A percentile compares a stretch with the other conserved stretches of the same genome.
Evolutionary conservation across 2,113 vertebrate genomes (phyloP).

Genomic region (Poeciliopsis retropinna): DNA sequence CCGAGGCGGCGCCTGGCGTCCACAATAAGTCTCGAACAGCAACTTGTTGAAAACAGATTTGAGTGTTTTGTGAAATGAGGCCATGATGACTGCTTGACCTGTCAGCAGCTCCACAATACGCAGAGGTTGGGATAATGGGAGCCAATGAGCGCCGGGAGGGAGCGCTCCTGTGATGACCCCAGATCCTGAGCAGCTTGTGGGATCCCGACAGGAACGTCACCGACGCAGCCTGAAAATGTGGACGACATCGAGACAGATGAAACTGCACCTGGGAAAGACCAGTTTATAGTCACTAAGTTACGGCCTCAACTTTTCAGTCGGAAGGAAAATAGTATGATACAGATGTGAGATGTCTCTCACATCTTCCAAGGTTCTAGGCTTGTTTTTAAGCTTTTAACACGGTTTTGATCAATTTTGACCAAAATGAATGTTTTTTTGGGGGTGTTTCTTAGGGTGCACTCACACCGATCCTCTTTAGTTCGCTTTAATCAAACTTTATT

Average conservation of each 20-base stretch:
- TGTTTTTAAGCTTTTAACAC: neutral
- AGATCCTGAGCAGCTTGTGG: constrained; percentile 47
- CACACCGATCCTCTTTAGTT: too few relatives aligned
- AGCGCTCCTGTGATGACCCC: constrained; percentile 15
- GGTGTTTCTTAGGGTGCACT: neutral
- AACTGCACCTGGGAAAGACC: neutral
- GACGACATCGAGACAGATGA: constrained; percentile 6
- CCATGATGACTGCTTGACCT: constrained; percentile 47
- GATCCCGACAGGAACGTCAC: neutral
- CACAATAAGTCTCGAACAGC: constrained; percentile 42
- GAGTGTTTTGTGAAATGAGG: constrained; percentile 47
- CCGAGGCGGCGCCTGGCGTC: constrained; percentile 4
- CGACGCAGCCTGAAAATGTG: constrained; percentile 7
- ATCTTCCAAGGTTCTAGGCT: too few relatives aligned
- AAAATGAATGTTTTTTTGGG: neutral
- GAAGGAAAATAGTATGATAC: neutral
- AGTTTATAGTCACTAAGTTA: too few relatives aligned
- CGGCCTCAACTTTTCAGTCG: neutral
- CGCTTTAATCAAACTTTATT: too few relatives aligned
- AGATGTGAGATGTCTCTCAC: neutral
- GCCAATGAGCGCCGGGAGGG: constrained; percentile 30
- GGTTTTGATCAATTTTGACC: neutral
- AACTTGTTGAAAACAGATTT: constrained; percentile 62
- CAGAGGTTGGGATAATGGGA: constrained; percentile 31
- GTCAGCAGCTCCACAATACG: constrained; percentile 59